phyloP scores from a whole-genome alignment of 2,888 invertebrate species.

The Suillia variegata region DNA sequence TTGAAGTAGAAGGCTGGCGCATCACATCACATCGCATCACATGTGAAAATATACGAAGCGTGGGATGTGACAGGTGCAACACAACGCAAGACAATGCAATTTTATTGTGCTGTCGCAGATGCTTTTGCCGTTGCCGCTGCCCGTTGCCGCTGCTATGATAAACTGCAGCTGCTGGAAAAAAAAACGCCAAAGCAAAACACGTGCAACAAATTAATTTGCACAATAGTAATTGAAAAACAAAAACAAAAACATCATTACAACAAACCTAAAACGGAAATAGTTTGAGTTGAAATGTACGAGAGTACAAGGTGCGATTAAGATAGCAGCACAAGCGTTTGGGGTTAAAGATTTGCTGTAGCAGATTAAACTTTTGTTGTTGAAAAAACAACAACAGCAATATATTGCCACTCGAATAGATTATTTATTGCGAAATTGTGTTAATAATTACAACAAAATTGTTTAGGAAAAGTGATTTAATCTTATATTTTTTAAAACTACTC shows the following conservation, averaged over 20 bases:
- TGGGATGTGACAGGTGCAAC: constrained; percentile 37
- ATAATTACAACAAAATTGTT: no score
- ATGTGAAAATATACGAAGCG: background rate
- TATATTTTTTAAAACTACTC: no score
- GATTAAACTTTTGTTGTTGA: no score
- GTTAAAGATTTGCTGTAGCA: no score
- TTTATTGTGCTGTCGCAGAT: background rate
- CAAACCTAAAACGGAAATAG: constrained; percentile 10
- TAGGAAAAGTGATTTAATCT: no score
- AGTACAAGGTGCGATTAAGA: background rate
- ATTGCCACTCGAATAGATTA: no score
- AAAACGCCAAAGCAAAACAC: background rate
- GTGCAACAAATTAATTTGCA: constrained; percentile 22
- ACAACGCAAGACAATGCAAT: constrained; percentile 3
- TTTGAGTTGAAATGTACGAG: background rate
- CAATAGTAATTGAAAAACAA: constrained; percentile 38
- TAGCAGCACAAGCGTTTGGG: background rate
- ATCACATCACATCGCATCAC: background rate
- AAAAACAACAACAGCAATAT: no score
- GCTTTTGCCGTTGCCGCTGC: constrained; percentile 5
- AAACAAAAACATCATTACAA: constrained; percentile 15
- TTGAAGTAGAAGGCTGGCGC: background rate
- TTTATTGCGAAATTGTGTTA: no score
- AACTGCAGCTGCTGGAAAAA: constrained; percentile 16
- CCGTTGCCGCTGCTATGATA: background rate